Base-by-base conservation (phyloP, 2,888 invertebrate genomes). In the Lottia gigantea region DNA sequence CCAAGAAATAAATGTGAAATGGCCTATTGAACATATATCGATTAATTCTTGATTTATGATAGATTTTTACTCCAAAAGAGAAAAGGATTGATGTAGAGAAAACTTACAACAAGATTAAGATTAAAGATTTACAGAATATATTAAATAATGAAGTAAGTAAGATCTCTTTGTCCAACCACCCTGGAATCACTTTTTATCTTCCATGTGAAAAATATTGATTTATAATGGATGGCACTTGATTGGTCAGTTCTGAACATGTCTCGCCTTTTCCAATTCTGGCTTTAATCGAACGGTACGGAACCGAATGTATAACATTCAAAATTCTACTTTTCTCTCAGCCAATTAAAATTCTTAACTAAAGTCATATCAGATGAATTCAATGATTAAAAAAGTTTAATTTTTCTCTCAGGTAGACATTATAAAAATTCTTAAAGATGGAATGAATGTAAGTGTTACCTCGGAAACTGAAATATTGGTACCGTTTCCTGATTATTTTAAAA, bases 41-140 rank as follows among this genome's bases (percentile, higher is more conserved):
- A 6, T 31, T 6, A 31, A 31, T 40, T 40, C 11, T 26, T 45
- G 2, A 70, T 31, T 23, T 68, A 15, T 79, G 73, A 7, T 76
- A 84, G 84, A 81, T 82, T n/a, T 76, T 71, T 66, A 62, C 78
- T 40, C 72, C 81, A 0, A 73, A 75, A 40, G 79, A 82, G 55
- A 68, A 79, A 8, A 63, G 81, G 49, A 47, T 76, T 12, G 79
- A 83, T 70, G 81, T 82, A 12, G 55, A 72, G 23, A 72, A 71
- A 49, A 74, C 15, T 16, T 82, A 83, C 73, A 75, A 85, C 70
- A 79, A 80, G 55, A 81, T 83, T 78, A 79, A 78, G 0, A 68
- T 84, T 1, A 72, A 71, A 19, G 76, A 80, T 7, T 76, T 84
- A 40, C 79, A 82, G 67, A 67, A 71, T 11, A 72, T 72, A n/a